phyloP scores from a whole-genome alignment of 1,140 invertebrate genomes.

The Ericerus pela region DNA sequence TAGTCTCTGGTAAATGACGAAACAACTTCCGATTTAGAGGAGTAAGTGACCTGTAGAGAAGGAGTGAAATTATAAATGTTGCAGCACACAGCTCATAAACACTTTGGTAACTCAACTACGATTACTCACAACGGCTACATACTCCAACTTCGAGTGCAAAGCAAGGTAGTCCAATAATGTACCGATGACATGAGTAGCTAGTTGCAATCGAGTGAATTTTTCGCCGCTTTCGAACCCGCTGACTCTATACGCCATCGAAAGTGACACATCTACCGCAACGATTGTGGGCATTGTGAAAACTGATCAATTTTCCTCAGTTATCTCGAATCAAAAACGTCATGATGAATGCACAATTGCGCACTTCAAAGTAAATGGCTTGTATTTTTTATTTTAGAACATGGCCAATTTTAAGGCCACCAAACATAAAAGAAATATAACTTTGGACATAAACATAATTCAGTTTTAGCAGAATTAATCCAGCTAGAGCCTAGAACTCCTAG shows the following conservation, averaged over 20 bases:
- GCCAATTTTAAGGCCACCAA: too few species aligned
- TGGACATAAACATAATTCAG: too few species aligned
- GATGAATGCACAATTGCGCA: too few species aligned
- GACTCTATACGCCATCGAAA: slow-evolving; percentile 58
- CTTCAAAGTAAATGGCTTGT: too few species aligned
- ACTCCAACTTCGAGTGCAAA: slow-evolving; percentile 71
- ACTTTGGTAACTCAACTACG: neutral
- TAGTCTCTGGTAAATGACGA: slow-evolving; percentile 74
- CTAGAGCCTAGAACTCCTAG: too few species aligned
- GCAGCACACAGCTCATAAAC: neutral
- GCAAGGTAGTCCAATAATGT: slow-evolving; percentile 69
- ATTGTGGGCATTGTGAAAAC: slow-evolving; percentile 54
- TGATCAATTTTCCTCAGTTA: too few species aligned
- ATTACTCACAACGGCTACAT: slow-evolving; percentile 64
- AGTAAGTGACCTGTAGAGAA: slow-evolving; percentile 50
- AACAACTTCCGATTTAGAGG: slow-evolving; percentile 60
- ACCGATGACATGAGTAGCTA: slow-evolving; percentile 72
- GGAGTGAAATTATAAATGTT: neutral
- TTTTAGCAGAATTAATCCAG: too few species aligned
- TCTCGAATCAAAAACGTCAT: too few species aligned
- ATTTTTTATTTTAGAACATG: too few species aligned
- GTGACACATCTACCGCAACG: slow-evolving; percentile 57
- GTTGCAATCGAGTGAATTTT: slow-evolving; percentile 43
- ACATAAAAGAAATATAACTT: too few species aligned
- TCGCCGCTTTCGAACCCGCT: slow-evolving; percentile 35